Conservation (phyloP, 2,888 invertebrate genomes). For the Cheilosia vernalis region DNA sequence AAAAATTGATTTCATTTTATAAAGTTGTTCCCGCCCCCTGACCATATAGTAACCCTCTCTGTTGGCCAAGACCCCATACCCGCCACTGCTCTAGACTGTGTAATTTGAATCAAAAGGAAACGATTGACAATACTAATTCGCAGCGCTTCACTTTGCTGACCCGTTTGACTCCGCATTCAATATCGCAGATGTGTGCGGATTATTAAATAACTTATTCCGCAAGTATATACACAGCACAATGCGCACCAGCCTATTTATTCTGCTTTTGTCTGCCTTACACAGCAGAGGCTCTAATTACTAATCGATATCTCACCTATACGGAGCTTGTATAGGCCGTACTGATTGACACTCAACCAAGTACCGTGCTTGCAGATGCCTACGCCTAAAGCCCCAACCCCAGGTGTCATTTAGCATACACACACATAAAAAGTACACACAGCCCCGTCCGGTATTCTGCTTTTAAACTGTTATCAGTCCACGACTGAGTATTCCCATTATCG, state of each 20-base stretch:
- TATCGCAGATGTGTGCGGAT: constrained; percentile 2
- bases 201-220: constrained; percentile 19
- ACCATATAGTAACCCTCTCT: too few species aligned
- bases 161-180: background rate
- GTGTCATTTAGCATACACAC: constrained; percentile 18
- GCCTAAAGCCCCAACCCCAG: background rate
- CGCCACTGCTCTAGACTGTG: background rate
- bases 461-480: constrained; percentile 58
- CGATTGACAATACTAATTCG: constrained; percentile 17
- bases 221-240: constrained; percentile 18
- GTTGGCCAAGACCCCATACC: background rate
- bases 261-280: constrained; percentile 20
- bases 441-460: constrained; percentile 23
- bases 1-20: too few species aligned
- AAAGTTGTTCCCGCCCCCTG: too few species aligned
- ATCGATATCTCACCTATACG: constrained; percentile 36
- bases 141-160: constrained; percentile 25
- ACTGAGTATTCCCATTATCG: constrained; percentile 36
- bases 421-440: too few species aligned
- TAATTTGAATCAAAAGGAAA: constrained; percentile 21
- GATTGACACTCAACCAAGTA: constrained; percentile 14
- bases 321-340: background rate
- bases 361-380: background rate
- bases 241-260: constrained; percentile 39
- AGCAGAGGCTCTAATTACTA: constrained; percentile 55